A percentile compares a stretch with the other conserved stretches of the same genome.
These are phyloP conservation scores for Axea sp. DNA, from an alignment of 2,888 invertebrate genomes.

Conservation along the genomic window DNA sequence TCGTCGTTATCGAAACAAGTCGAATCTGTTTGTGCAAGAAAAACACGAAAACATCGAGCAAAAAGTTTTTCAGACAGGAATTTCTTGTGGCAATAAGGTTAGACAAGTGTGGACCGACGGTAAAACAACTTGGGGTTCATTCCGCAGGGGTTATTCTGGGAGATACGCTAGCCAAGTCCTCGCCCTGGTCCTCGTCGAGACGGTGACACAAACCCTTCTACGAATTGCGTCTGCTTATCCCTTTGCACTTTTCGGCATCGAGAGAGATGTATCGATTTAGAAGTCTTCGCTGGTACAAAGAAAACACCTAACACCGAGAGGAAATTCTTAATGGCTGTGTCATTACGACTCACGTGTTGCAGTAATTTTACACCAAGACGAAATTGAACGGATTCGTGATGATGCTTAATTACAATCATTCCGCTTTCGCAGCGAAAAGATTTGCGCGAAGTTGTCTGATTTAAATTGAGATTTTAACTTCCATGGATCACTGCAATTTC, in stretches of 20 bases:
- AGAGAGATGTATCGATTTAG: constrained; percentile 42
- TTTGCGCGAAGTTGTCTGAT: too few species aligned
- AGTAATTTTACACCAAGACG: too few species aligned
- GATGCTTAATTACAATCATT: too few species aligned
- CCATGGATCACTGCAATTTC: too few species aligned
- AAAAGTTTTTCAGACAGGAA: constrained; percentile 30
- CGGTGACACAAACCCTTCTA: constrained; percentile 36
- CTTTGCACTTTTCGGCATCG: constrained; percentile 30
- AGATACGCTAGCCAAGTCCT: constrained; percentile 21
- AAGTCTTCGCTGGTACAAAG: constrained; percentile 52
- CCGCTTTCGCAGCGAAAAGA: too few species aligned
- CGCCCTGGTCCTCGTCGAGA: constrained; percentile 30
- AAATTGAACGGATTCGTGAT: too few species aligned
- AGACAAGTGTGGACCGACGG: too few species aligned
- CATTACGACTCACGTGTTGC: too few species aligned
- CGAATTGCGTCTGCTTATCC: constrained; percentile 47
- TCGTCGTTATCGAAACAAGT: too few species aligned
- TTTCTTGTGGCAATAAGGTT: constrained; percentile 10
- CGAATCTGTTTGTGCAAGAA: constrained; percentile 11
- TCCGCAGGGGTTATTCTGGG: constrained; percentile 58
- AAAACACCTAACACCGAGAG: constrained; percentile 13
- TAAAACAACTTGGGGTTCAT: constrained; percentile 35
- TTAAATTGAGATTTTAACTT: too few species aligned
- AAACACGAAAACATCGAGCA: constrained; percentile 17
- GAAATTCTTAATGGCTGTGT: constrained; percentile 23